Base-by-base conservation (phyloP, 2,888 invertebrate genomes). In the Microdon myrmicae region DNA sequence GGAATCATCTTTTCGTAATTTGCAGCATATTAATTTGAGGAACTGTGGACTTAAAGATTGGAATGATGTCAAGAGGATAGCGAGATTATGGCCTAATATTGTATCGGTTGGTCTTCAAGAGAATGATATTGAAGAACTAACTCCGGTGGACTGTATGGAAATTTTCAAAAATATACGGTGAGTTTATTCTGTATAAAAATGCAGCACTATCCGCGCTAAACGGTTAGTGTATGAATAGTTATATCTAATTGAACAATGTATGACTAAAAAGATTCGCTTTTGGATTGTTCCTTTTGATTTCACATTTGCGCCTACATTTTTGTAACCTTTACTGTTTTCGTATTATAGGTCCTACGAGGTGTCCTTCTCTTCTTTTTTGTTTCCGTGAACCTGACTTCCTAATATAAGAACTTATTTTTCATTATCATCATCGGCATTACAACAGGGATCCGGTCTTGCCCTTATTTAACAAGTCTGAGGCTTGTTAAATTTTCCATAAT, bases 11-110 rank as follows among this genome's bases (percentile, higher is more conserved):
- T 80, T 80, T 67, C 70, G 71, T 2, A 71, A 79, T 13, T 60
- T 80, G 22, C 73, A 76, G 39, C 73, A 73, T 51, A 74, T 80
- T 3, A 79, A 78, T 67, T 72, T 80, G 23, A 68, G 78, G 1
- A 73, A 74, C 0, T 88, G 88, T 70, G 88, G 90, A 48, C 87
- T 91, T 69, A 72, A 54, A 0, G 83, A 85, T 37, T 95, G 95
- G 94, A 72, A 81, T 1, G 86, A 91, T 72, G 80, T 94, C 1
- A 77, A 86, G 28, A 80, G 82, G 8, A 84, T 90, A 26, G 85
- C 89, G 1, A 77, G 80, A 32, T 83, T 93, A 72, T 94, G 91
- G 85, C 89, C 90, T 0, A 83, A 86, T 45, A 76, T 93, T 26
- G 79, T 82, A 69, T 87, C 87, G 70, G 73, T 92, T 0, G 83